phyloP scores from a whole-genome alignment of 2,113 vertebrate species.

The Bujurquina vittata region DNA sequence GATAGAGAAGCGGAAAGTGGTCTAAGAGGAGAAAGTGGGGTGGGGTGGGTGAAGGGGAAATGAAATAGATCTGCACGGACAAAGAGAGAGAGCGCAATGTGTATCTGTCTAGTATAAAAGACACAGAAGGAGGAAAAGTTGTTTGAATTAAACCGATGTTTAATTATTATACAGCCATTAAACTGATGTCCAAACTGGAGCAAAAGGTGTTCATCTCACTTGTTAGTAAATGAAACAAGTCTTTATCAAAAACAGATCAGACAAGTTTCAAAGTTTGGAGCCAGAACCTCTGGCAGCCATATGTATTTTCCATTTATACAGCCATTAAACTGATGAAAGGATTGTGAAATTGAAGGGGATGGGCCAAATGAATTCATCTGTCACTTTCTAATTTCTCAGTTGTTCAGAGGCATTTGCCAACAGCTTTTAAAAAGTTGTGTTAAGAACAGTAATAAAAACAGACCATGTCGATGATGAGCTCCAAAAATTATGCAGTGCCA shows the following conservation, averaged over 20 bases:
- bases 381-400: conserved; percentile 49
- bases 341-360: conserved; percentile 24
- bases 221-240: conserved; percentile 22
- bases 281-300: conserved; percentile 16
- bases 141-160: conserved; percentile 16
- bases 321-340: conserved; percentile 59
- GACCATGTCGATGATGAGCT: conserved; percentile 25
- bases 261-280: conserved; percentile 46
- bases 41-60: not conserved
- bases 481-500: conserved; percentile 29
- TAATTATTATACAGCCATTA: conserved; percentile 15
- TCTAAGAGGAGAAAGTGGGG: not conserved
- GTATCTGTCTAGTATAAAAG: conserved; percentile 1
- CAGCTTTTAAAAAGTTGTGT: conserved; percentile 50
- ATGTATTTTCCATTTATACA: conserved; percentile 27
- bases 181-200: conserved; percentile 8
- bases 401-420: conserved; percentile 46
- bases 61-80: conserved; percentile 22
- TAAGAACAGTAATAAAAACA: conserved; percentile 41
- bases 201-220: conserved; percentile 19
- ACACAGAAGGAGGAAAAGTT: not conserved
- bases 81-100: not conserved
- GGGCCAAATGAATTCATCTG: conserved; percentile 59
- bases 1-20: conserved; percentile 40
- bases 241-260: conserved; percentile 40